Conservation (phyloP, 2,888 invertebrate species). For the Nephrotoma appendiculata region DNA sequence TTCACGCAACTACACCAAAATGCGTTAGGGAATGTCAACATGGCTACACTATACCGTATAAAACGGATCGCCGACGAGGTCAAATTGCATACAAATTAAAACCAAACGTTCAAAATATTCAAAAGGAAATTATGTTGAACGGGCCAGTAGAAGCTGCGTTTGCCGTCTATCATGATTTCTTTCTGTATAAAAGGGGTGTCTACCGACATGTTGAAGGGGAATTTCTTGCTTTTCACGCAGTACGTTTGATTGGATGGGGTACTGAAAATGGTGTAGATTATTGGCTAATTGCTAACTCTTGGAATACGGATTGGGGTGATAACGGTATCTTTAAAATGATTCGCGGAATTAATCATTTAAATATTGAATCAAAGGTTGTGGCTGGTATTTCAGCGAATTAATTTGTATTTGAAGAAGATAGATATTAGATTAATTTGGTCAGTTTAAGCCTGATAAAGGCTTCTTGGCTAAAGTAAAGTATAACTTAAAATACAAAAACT, state of each 20-base stretch:
- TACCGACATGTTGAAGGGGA: conserved; percentile 52
- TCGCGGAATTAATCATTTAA: conserved; percentile 53
- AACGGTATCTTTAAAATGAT: conserved; percentile 68
- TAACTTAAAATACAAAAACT: too few relatives aligned
- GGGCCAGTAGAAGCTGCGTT: conserved; percentile 75
- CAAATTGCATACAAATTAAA: not conserved
- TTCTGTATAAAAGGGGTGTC: conserved; percentile 62
- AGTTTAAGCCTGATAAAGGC: too few relatives aligned
- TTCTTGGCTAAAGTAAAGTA: too few relatives aligned
- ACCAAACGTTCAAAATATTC: conserved; percentile 45
- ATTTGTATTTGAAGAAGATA: not conserved
- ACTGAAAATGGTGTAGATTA: conserved; percentile 54
- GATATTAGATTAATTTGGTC: too few relatives aligned
- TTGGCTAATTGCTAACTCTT: conserved; percentile 76
- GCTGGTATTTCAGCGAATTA: conserved; percentile 40
- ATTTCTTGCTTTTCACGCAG: conserved; percentile 63
- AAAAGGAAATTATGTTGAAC: conserved; percentile 55
- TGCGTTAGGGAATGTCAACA: conserved; percentile 49
- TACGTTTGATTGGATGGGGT: conserved; percentile 72
- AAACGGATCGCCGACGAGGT: not conserved
- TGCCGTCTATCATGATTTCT: conserved; percentile 63
- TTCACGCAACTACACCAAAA: conserved; percentile 45
- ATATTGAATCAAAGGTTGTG: conserved; percentile 45
- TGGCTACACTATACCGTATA: not conserved
- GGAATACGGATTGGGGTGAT: conserved; percentile 80